phyloP scores from a whole-genome alignment of 35 echinoderm and acorn worm genomes.

The Ptychodera flava region DNA sequence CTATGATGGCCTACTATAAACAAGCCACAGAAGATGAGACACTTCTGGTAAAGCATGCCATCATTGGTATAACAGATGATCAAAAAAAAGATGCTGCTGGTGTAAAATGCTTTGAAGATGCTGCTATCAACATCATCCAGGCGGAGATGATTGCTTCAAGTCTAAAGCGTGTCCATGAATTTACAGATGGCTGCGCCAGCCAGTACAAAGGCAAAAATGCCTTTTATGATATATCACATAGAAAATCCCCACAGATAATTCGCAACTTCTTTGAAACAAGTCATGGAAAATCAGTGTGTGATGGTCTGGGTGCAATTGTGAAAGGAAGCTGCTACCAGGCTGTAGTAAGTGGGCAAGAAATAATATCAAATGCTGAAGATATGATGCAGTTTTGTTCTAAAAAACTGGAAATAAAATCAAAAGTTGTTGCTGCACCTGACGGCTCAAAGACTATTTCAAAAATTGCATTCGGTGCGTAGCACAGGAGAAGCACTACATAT shows the following conservation, averaged over 20 bases:
- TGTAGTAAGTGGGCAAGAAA: not conserved
- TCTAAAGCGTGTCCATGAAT: slow-evolving; percentile 21
- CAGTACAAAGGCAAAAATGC: slow-evolving; percentile 36
- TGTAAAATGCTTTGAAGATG: slow-evolving; percentile 26
- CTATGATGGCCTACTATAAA: slow-evolving; percentile 9
- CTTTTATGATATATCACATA: slow-evolving; percentile 24
- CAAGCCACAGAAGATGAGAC: not conserved
- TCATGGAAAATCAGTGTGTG: slow-evolving; percentile 6
- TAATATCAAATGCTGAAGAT: not conserved
- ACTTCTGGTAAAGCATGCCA: slow-evolving; percentile 20
- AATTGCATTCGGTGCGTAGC: not conserved
- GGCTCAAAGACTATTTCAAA: not conserved
- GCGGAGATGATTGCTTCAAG: not conserved
- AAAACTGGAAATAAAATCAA: not conserved
- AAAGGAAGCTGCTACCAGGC: not conserved
- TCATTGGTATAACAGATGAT: slow-evolving; percentile 36
- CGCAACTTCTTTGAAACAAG: slow-evolving; percentile 15
- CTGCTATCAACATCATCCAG: slow-evolving; percentile 12
- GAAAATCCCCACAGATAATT: not conserved
- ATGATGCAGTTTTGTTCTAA: not conserved
- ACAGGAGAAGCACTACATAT: not conserved
- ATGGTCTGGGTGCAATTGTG: not conserved
- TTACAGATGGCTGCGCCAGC: slow-evolving; percentile 25
- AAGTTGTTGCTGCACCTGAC: not conserved
- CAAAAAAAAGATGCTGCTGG: slow-evolving; percentile 20